A percentile compares a stretch with the other conserved stretches of the same genome.
Conservation (phyloP, 2,113 vertebrate species). For the Gadus macrocephalus region DNA sequence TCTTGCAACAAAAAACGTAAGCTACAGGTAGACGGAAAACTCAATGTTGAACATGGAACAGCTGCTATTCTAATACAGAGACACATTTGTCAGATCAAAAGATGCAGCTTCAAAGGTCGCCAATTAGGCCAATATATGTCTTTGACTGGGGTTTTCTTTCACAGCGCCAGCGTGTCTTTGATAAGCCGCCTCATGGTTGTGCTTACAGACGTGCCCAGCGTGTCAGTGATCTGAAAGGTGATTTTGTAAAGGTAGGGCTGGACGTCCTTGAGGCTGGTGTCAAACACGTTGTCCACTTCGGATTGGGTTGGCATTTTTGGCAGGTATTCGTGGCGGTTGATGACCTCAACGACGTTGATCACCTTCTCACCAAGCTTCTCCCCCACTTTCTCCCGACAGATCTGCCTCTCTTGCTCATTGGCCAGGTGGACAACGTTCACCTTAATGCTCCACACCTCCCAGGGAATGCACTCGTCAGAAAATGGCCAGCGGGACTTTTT, state of each 20-base stretch:
- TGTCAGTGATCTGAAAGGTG: slow-evolving; percentile 93
- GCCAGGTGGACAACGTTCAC: slow-evolving; percentile 93
- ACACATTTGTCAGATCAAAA: slow-evolving; percentile 6
- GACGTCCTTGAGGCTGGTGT: slow-evolving; percentile 92
- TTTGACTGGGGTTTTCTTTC: slow-evolving; percentile 20
- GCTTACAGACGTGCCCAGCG: slow-evolving; percentile 90
- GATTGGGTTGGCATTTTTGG: slow-evolving; percentile 99
- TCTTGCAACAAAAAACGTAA: slow-evolving; percentile 1
- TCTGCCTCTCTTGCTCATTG: slow-evolving; percentile 95
- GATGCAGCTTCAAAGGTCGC: background rate
- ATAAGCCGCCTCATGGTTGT: slow-evolving; percentile 97
- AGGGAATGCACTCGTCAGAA: slow-evolving; percentile 94
- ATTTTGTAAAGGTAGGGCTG: slow-evolving; percentile 98
- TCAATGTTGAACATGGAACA: background rate
- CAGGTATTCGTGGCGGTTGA: slow-evolving; percentile 94
- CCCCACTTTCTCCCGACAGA: slow-evolving; percentile 95
- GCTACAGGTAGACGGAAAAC: no score
- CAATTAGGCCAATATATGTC: background rate
- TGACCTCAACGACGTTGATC: slow-evolving; percentile 96
- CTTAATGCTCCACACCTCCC: slow-evolving; percentile 98
- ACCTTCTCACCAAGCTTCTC: slow-evolving; percentile 98
- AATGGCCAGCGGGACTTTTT: slow-evolving; percentile 98
- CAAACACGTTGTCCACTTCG: slow-evolving; percentile 97
- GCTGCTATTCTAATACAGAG: background rate
- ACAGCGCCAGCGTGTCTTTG: slow-evolving; percentile 94